Evolutionary conservation across 2,113 vertebrate genomes (phyloP), one percentile per base, ranked within the genome.

Genomic region (Bufo gargarizans): DNA sequence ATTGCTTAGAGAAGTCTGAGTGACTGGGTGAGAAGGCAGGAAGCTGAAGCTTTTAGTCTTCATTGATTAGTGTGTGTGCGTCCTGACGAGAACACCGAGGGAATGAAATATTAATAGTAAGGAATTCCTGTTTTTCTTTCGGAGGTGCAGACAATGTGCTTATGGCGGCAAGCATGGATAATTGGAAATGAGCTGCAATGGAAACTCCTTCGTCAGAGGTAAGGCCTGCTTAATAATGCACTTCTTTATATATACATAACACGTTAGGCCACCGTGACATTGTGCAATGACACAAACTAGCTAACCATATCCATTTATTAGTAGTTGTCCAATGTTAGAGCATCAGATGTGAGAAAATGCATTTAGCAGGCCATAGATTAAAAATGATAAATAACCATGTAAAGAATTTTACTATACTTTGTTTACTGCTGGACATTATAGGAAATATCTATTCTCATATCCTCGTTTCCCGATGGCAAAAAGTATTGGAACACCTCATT

Each of bases 191-290:
- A 93, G 89, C 91, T 94, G 91, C 94, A 91, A 93, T 95, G 93
- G 93, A 94, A 86, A 89, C 90, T 92, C 92, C 93, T 91, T 91
- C 89, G 90, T 87, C 92, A 90, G 89, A 96, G 95, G 95, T 96
- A 95, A 95, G 94, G 85, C 10, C 55, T 69, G 49, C 20, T 84
- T 55, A 49, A 82, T 82, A 59, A 82, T 82, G 56, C 49, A 80
- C 22, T 6, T 56, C 16, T 83, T 5, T 83, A 22, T 14, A 49
- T 22, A 53, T 20, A 6, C 4, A 9, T 13, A 13, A 11, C 77
- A 58, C 55, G 4, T 79, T 13, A 43, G 53, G 12, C 78, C 47
- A 4, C 22, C 61, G 5, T 59, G 12, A 11, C 33, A 43, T 16
- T 19, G 33, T 33, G 33, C 71, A 17, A 3, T 74, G 71, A 16